These are phyloP conservation scores for Amiota communis DNA, from an alignment of 2,888 invertebrate species.

Conservation along the genomic window DNA sequence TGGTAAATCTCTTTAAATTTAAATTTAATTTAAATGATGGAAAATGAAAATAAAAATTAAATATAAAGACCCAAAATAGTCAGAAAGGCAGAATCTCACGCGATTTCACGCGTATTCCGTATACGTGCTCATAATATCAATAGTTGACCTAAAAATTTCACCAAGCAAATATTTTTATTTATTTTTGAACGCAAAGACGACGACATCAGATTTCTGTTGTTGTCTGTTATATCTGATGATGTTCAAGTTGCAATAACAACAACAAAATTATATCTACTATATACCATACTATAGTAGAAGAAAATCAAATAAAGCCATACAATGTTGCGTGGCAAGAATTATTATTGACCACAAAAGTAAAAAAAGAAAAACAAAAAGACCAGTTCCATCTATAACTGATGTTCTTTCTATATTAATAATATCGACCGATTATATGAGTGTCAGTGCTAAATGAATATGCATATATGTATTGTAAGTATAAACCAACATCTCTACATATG, in stretches of 20 bases:
- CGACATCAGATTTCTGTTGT: neutral
- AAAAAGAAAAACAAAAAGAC: neutral
- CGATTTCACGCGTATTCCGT: constrained; percentile 62
- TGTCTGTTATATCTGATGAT: neutral
- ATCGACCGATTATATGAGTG: too few relatives aligned
- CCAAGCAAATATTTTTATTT: constrained; percentile 30
- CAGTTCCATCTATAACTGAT: too few relatives aligned
- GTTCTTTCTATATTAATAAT: too few relatives aligned
- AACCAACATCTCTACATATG: too few relatives aligned
- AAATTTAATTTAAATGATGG: neutral
- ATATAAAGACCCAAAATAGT: neutral
- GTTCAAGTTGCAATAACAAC: neutral
- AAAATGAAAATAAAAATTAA: neutral
- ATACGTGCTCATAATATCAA: constrained; percentile 67
- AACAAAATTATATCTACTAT: neutral
- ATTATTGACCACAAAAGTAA: neutral
- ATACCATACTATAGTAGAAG: neutral
- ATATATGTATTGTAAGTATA: too few relatives aligned
- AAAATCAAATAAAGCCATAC: neutral
- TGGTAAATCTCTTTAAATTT: constrained; percentile 48
- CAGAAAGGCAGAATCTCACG: constrained; percentile 25
- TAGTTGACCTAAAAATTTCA: constrained; percentile 61
- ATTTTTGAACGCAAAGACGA: too few relatives aligned
- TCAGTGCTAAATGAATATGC: too few relatives aligned
- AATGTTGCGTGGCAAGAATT: constrained; percentile 13